Evolutionary conservation across 2,888 invertebrate species (phyloP).

Genomic region (Tipula lateralis): DNA sequence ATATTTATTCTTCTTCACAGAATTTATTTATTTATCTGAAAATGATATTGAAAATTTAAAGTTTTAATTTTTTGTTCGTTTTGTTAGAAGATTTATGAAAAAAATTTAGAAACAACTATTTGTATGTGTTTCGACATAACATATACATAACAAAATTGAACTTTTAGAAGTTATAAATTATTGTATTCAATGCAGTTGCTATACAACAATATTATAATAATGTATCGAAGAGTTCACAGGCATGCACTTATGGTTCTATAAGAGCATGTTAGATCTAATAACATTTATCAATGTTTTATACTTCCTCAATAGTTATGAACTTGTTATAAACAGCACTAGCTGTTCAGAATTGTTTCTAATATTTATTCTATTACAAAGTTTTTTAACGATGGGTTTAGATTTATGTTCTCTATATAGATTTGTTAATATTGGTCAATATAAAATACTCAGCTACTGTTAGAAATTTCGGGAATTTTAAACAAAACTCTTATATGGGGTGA

Average conservation of each 20-base stretch:
- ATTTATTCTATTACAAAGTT: no score
- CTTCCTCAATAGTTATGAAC: no score
- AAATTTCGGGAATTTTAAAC: no score
- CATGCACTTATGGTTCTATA: not conserved
- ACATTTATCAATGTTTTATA: no score
- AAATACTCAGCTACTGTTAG: no score
- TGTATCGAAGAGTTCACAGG: not conserved
- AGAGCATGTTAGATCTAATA: not conserved
- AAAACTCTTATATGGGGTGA: no score
- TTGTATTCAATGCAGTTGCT: not conserved
- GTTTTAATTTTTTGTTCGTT: not conserved
- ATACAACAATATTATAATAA: not conserved
- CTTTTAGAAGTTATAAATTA: not conserved
- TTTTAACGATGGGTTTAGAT: no score
- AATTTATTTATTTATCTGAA: not conserved
- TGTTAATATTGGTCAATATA: no score
- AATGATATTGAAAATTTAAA: constrained; percentile 11
- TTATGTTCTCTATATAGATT: no score
- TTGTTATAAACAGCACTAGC: no score
- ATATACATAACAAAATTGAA: not conserved
- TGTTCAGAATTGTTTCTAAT: no score
- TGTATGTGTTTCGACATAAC: not conserved
- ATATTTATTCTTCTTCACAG: not conserved
- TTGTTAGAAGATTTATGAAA: not conserved
- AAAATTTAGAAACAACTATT: not conserved